Evolutionary conservation across 2,113 vertebrate species (phyloP).

Genomic region (Australoheros scitulus): DNA sequence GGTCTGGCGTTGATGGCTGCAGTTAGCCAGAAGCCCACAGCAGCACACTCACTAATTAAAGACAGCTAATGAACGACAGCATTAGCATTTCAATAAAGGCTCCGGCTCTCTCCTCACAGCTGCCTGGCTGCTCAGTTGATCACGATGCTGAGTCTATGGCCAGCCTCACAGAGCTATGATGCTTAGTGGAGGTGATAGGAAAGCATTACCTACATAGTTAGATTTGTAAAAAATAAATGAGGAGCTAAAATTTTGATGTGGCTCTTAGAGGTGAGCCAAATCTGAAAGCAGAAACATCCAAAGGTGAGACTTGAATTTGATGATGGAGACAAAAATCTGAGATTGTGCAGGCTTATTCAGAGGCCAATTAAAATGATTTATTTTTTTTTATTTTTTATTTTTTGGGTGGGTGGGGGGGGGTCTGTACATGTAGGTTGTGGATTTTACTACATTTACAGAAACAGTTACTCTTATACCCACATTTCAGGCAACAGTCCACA

Average conservation of each 20-base stretch:
- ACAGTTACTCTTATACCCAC: neutral
- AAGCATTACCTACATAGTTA: accelerated
- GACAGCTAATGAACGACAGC: conserved; percentile 70
- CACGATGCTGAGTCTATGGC: conserved; percentile 11
- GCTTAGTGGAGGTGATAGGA: neutral
- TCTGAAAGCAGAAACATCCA: neutral
- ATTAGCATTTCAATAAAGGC: conserved; percentile 77
- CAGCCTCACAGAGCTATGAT: conserved; percentile 13
- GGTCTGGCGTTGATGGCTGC: conserved; percentile 37
- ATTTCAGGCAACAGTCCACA: neutral
- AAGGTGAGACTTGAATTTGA: neutral
- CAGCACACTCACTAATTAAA: conserved; percentile 72
- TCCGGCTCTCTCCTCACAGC: conserved; percentile 6
- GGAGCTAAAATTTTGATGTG: neutral
- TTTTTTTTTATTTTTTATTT: too few species aligned
- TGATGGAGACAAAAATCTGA: neutral
- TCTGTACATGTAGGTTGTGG: neutral
- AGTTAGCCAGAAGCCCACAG: conserved; percentile 52
- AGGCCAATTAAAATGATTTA: neutral
- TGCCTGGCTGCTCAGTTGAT: conserved; percentile 22
- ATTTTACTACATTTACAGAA: neutral
- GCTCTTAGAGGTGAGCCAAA: neutral
- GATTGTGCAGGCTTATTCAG: neutral
- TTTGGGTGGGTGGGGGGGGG: too few species aligned
- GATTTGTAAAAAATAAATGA: neutral